Evolutionary conservation across 2,797 vertebrate genomes (phyloP).

Genomic region (Babyrousa celebensis): DNA sequence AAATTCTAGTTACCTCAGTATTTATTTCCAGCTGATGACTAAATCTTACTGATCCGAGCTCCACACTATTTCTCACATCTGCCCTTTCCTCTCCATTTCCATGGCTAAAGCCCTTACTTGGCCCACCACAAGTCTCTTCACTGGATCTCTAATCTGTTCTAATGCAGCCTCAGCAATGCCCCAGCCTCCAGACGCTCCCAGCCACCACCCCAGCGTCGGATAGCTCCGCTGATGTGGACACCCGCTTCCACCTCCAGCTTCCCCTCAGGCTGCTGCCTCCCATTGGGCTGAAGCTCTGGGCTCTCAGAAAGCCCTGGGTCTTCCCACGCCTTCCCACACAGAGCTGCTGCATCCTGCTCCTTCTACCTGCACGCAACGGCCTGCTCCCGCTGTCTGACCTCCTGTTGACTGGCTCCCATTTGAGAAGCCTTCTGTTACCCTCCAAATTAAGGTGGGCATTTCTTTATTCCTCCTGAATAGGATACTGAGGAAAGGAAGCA

Average conservation of each 20-base stretch:
- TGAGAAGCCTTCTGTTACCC: background rate
- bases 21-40: background rate
- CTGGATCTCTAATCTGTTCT: background rate
- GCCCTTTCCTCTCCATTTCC: background rate
- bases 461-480: background rate
- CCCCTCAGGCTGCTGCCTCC: too few species aligned
- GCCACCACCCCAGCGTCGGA: too few species aligned
- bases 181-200: background rate
- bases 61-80: background rate
- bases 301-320: background rate
- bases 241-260: background rate
- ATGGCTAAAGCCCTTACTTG: background rate
- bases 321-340: fast-evolving
- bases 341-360: background rate
- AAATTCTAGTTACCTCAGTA: background rate
- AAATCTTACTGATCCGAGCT: background rate
- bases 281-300: too few species aligned
- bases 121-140: background rate
- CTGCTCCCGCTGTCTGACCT: background rate
- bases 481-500: background rate
- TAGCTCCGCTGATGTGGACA: too few species aligned
- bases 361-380: background rate
- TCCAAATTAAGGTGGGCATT: background rate
- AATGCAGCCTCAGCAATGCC: background rate
- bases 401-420: background rate